Base-by-base conservation (phyloP, 1,140 invertebrate genomes). In the Elysia chlorotica region DNA sequence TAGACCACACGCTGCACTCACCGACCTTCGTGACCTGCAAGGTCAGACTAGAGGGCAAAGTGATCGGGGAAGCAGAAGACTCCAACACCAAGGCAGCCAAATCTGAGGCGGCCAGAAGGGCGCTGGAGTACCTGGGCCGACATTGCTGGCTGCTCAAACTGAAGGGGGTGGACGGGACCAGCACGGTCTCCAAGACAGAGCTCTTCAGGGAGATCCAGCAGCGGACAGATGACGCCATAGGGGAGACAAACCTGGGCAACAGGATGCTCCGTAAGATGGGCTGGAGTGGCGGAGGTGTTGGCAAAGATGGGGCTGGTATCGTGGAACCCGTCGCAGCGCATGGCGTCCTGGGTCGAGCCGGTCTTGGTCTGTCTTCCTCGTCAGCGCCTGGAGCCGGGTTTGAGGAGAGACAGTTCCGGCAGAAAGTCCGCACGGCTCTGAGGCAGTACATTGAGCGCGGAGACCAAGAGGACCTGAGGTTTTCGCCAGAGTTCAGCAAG, bases 221-320 rank as follows among this genome's bases (percentile, higher is more conserved):
- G n/a, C n/a, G n/a, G n/a, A n/a, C n/a, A n/a, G n/a, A n/a, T n/a
- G n/a, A n/a, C n/a, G n/a, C n/a, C n/a, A n/a, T 57, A 83, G 30
- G 76, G 30, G 83, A 86, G 6, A 88, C 86, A 72, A 91, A 91
- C 78, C 88, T 92, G 70, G 92, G 92, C 14, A 91, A 86, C 65
- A 93, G 91, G 79, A 89, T 94, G 86, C 90, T 94, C 90, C 90
- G 91, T 73, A 85, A 92, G 74, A 94, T 95, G 93, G 93, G 93
- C 0, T 95, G 93, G 93, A 88, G 89, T 35, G 93, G 93, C 35
- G 93, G 93, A 38, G 93, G 92, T 0, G 86, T 94, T 54, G 93
- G 93, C 0, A 92, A 92, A 76, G 87, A 90, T 19, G 81, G 80
- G 0, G 88, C 90, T 21, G 93, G 93, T 30, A 90, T 91, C n/a